Evolutionary conservation across 23 tunicate genomes (phyloP), one percentile per base, ranked within the genome.

Genomic region (Trididemnum miniatum): DNA sequence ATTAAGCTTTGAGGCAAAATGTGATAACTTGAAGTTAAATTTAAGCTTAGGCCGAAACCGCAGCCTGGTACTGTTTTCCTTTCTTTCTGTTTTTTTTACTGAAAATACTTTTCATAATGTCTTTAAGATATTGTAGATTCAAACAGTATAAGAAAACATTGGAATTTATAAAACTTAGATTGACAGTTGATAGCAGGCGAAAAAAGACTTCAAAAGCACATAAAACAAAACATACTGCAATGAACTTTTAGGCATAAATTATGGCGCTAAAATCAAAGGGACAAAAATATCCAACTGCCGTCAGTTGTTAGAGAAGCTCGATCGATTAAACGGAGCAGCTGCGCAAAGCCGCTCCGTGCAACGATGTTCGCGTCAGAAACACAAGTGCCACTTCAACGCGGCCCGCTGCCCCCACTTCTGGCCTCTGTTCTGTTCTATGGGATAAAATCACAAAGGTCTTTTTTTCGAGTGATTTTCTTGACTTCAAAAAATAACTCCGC

Each of bases 391-490:
- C 75, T 67, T 67, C 38, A 67, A 12, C 18, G 5, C 7, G 22
- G 37, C 75, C 75, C 75, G 75, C 75, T 67, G 38, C 75, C n/a
- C 38, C 75, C 38, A 67, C 75, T 67, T 67, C 38, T 67, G 37
- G 75, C 38, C 38, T 67, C 75, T 67, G 75, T 12, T 12, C 38
- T 7, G 37, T 32, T 67, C 38, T 3, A 24, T 67, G 4, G 38
- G 32, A 33, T 7, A 67, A 67, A 67, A 67, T n/a, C 31, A 31
- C 37, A 31, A 67, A 31, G 25, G 38, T 3, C 32, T 67, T 12
- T 37, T 7, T 67, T 24, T 67, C 75, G 38, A 67, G 38, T 33
- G 75, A 67, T 31, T 67, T 67, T 67, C 38, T 33, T 38, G 32
- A 33, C 75, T 67, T 67, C 38, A 67, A 67, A 67, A 67, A 67